phyloP scores from a whole-genome alignment of 2,113 vertebrate species.

The Clarias magur region DNA sequence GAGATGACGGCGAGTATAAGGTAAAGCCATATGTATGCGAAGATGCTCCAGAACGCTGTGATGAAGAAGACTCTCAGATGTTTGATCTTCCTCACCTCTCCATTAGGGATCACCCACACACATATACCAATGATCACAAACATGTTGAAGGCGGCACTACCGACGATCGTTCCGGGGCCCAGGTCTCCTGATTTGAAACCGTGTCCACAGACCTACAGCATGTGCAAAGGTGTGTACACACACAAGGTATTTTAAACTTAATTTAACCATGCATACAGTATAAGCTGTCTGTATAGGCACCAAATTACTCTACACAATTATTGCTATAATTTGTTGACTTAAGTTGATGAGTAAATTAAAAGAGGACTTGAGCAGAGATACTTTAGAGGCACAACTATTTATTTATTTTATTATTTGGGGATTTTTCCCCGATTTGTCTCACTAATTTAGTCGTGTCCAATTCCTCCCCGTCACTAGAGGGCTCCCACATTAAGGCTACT shows the following conservation, averaged over 20 bases:
- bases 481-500: too few relatives aligned
- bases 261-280: too few relatives aligned
- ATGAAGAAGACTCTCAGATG: constrained; percentile 95
- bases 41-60: constrained; percentile 96
- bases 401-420: too few relatives aligned
- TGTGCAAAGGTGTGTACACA: constrained; percentile 28
- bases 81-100: constrained; percentile 88
- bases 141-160: constrained; percentile 98
- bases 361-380: too few relatives aligned
- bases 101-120: constrained; percentile 85
- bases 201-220: constrained; percentile 83
- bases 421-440: too few relatives aligned
- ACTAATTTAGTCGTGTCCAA: too few relatives aligned
- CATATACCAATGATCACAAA: constrained; percentile 94
- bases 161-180: constrained; percentile 92
- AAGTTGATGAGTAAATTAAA: background rate
- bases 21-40: constrained; percentile 97
- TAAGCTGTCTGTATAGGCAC: background rate
- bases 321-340: background rate
- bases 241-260: background rate
- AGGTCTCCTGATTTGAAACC: constrained; percentile 85
- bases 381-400: too few relatives aligned
- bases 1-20: constrained; percentile 91
- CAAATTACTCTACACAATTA: background rate
- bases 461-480: too few relatives aligned